Base-by-base conservation (phyloP, 1,140 invertebrate species). In the Pseudomyrmex gracilis region DNA sequence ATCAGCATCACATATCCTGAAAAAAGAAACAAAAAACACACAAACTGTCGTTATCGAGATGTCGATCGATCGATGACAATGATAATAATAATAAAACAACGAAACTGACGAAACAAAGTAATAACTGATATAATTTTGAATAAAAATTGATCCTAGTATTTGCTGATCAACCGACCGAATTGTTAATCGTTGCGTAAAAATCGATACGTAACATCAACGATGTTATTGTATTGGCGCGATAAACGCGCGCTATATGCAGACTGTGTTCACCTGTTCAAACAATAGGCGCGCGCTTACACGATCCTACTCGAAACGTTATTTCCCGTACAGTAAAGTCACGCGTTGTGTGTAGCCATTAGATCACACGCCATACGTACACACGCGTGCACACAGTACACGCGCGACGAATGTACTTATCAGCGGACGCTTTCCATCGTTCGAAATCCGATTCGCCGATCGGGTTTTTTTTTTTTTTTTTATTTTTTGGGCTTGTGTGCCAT, bases 381-480 rank as follows among this genome's bases (percentile, higher is more conserved):
- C 34, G 5, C 63, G 12, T 66, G 20, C 66, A 24, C 22, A 24
- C 8, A 45, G 43, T 77, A 51, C 47, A 55, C 43, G 15, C 47
- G 51, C 17, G 17, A 13, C 43, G 43, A 34, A 57, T 67, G 63
- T 73, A 60, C 58, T 71, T 71, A 53, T 85, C 61, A 49, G 51
- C 73, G 53, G 47, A 61, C 47, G 55, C 60, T 83, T 87, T 83
- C 64, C 63, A 17, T 20, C 45, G 22, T 51, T 67, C 64, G 34
- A 76, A 73, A 86, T 83, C 60, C 66, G 67, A 77, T 73, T 78
- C 71, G 5, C 49, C 73, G 55, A 8, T 13, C n/a, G n/a, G n/a
- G n/a, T n/a, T n/a, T 0, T 34, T 34, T 20, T 17, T 66, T 17
- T 22, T 53, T 47, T 64, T 64, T 15, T 57, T 71, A 24, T 24